A percentile compares a stretch with the other conserved stretches of the same genome.
phyloP scores from a whole-genome alignment of 2,888 invertebrate species.

The Agrochola macilenta region DNA sequence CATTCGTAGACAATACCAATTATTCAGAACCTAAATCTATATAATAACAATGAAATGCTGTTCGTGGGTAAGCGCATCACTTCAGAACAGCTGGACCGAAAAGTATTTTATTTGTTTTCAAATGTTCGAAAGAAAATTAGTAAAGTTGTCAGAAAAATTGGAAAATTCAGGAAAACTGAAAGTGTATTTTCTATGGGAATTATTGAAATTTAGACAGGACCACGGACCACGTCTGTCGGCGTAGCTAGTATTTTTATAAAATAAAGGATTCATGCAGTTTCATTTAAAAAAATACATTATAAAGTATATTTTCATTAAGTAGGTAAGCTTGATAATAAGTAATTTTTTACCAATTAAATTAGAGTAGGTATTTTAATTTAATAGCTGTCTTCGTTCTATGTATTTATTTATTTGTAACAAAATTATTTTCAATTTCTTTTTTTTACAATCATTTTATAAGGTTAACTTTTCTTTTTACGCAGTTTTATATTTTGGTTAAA shows the following conservation, averaged over 20 bases:
- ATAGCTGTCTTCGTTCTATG: neutral
- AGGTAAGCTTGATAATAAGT: neutral
- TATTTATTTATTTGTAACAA: neutral
- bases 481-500: neutral
- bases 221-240: no score
- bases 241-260: neutral
- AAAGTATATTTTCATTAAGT: neutral
- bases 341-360: neutral
- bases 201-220: no score
- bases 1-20: neutral
- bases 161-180: no score
- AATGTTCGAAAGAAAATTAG: no score
- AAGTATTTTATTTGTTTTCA: no score
- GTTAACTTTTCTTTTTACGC: neutral
- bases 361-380: neutral
- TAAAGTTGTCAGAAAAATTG: no score
- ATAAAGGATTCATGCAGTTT: neutral
- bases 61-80: no score
- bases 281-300: neutral
- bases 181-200: no score
- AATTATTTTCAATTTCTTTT: no score
- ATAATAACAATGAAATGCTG: no score
- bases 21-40: slow-evolving; percentile 5
- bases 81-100: no score
- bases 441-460: neutral